Evolutionary conservation across 2,113 vertebrate genomes (phyloP), one percentile per base, ranked within the genome.

Genomic region (Lepisosteus osseus): DNA sequence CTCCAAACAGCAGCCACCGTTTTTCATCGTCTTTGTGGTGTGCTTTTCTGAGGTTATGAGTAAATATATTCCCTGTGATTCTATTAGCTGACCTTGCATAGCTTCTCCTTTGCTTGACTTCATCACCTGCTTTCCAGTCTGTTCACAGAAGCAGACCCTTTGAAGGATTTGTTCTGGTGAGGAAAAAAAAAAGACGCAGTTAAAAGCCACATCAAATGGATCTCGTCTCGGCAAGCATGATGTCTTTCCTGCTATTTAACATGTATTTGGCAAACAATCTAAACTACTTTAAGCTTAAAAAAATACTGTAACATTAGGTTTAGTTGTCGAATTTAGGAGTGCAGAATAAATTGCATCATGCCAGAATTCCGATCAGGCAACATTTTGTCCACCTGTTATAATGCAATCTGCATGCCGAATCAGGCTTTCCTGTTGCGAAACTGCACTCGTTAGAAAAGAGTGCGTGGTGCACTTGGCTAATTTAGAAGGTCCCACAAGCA

Each of bases 121-220:
- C 17, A 83, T 90, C 86, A 90, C 82, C 90, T 86, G 81, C 72
- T 67, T 13, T 79, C 79, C 68, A 71, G 67, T 62, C 80, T 76
- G 71, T 61, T 81, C 65, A 77, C 79, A 54, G 75, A 77, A 7
- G 29, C 29, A 56, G 85, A 76, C 40, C 74, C 75, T 83, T 85
- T 90, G 45, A 92, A 80, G 42, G 80, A 86, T 82, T 90, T 93
- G 82, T 88, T 89, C 91, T 93, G 79, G 54, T 12, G 9, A 6
- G 41, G 72, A 61, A 83, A 4, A 42, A 62, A 40, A 59, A 40
- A 57, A 51, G 54, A 13, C n/a, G 0, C 7, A n/a, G 40, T 44
- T 43, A 45, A 43, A 67, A 68, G 47, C 47, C 9, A 51, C 47
- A 51, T 6, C 47, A 51, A 51, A 51, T 51, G 47, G 5, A 51